A percentile compares a stretch with the other conserved stretches of the same genome.
These are phyloP conservation scores for Diplosoma virens DNA, from an alignment of 23 tunicate genomes.

Conservation along the genomic window DNA sequence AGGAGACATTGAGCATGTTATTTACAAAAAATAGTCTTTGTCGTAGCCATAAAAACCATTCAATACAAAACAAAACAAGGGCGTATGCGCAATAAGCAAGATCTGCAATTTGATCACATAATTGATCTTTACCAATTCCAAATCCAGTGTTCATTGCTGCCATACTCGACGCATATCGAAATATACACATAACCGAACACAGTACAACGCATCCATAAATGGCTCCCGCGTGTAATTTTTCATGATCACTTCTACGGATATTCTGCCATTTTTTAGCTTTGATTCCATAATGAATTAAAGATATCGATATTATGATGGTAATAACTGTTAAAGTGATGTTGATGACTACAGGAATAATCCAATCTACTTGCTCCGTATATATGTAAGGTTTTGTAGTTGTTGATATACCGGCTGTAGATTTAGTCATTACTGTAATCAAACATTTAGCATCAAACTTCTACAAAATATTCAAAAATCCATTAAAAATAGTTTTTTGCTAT, in stretches of 20 bases:
- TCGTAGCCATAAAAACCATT: slow-evolving; percentile 56
- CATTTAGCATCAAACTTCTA: too few relatives aligned
- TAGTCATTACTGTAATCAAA: too few relatives aligned
- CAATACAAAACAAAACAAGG: slow-evolving; percentile 8
- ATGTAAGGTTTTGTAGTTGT: too few relatives aligned
- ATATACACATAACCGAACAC: slow-evolving; percentile 26
- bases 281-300: slow-evolving; percentile 42
- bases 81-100: slow-evolving; percentile 20
- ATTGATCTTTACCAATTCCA: background rate
- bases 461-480: too few relatives aligned
- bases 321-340: slow-evolving; percentile 7
- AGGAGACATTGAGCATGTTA: slow-evolving; percentile 27
- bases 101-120: slow-evolving; percentile 51
- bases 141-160: slow-evolving; percentile 30
- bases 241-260: background rate
- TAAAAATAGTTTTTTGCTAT: too few relatives aligned
- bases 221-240: slow-evolving; percentile 26
- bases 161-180: slow-evolving; percentile 16
- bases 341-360: slow-evolving; percentile 31
- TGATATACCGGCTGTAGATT: too few relatives aligned
- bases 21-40: slow-evolving; percentile 48
- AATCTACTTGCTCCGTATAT: too few relatives aligned
- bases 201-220: slow-evolving; percentile 41
- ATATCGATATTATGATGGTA: slow-evolving; percentile 16
- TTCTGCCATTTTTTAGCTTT: slow-evolving; percentile 43